phyloP scores from a whole-genome alignment of 2,113 vertebrate species.

The Struthidea cinerea region DNA sequence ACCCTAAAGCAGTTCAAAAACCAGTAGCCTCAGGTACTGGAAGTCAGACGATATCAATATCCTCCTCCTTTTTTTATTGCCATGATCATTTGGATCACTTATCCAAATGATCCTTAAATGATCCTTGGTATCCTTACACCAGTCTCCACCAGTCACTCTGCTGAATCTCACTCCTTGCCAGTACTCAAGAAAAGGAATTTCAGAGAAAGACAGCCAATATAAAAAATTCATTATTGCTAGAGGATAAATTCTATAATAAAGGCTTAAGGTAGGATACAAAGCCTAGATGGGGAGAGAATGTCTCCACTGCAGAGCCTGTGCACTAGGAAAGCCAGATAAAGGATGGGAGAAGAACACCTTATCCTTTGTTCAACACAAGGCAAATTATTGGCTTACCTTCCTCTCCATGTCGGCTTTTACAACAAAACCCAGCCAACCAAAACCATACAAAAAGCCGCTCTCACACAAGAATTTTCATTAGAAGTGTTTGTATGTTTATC shows the following conservation, averaged over 20 bases:
- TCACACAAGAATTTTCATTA: background rate
- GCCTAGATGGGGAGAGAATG: background rate
- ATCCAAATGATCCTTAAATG: no score
- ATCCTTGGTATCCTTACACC: background rate
- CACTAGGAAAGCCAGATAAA: background rate
- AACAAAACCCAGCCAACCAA: background rate
- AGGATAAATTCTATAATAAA: background rate
- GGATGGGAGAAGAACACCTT: background rate
- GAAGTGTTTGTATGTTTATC: background rate
- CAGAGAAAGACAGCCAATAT: background rate
- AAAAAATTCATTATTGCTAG: background rate
- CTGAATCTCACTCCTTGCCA: background rate
- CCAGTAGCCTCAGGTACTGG: background rate
- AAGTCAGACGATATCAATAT: background rate
- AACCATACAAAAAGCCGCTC: rapidly evolving
- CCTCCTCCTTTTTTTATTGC: background rate
- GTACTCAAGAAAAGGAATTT: background rate
- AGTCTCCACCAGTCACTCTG: background rate
- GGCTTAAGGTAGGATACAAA: background rate
- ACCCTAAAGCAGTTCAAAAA: background rate
- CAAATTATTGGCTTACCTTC: background rate
- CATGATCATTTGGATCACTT: background rate
- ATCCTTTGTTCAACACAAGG: slow-evolving; percentile 2
- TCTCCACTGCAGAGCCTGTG: background rate
- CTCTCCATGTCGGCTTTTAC: background rate